phyloP scores from a whole-genome alignment of 2,113 vertebrate species.

The Carollia perspicillata region DNA sequence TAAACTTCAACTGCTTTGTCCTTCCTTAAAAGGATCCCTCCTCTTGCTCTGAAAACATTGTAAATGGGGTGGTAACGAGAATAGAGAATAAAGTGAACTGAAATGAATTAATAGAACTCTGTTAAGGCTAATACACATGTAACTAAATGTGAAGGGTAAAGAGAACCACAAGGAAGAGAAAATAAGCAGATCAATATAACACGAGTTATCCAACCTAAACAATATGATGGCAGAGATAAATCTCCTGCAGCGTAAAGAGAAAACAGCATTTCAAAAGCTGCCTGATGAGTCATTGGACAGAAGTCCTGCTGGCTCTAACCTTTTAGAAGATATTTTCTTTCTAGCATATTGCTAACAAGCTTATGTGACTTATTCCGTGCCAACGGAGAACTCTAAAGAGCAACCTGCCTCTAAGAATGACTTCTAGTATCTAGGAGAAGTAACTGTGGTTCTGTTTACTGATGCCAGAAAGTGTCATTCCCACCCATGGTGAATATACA shows the following conservation, averaged over 20 bases:
- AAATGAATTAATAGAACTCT: not conserved
- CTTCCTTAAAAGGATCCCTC: not conserved
- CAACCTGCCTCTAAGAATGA: constrained; percentile 1
- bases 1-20: not conserved
- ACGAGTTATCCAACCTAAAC: not conserved
- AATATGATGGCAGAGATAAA: not conserved
- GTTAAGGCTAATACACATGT: not conserved
- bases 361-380: not conserved
- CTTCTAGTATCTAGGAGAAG: not conserved
- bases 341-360: not conserved
- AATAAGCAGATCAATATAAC: not conserved
- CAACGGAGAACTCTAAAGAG: not conserved
- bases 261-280: not conserved
- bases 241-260: not conserved
- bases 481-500: not conserved
- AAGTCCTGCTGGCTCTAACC: not conserved
- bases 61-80: not conserved
- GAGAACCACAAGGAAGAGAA: not conserved
- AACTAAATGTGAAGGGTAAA: not conserved
- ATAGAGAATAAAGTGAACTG: not conserved
- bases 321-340: not conserved
- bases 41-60: not conserved
- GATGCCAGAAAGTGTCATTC: not conserved
- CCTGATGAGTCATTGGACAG: not conserved
- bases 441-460: not conserved